Evolutionary conservation across 2,888 invertebrate genomes (phyloP).

Genomic region (Netelia inedita): DNA sequence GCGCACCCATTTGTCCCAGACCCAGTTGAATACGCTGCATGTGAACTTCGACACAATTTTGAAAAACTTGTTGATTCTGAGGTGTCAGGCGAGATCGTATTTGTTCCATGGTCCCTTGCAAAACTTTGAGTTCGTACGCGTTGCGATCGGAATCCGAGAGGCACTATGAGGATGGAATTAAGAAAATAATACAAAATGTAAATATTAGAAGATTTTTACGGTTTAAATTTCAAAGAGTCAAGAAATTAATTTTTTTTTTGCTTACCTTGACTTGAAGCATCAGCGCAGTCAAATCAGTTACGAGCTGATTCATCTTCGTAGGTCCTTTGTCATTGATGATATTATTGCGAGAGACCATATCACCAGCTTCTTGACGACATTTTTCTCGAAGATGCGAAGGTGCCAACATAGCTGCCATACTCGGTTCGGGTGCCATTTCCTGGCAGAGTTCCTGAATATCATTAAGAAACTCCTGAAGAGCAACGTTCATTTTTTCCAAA

Average conservation of each 20-base stretch:
- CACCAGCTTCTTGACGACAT: constrained; percentile 93
- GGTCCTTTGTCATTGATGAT: constrained; percentile 87
- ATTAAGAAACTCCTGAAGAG: constrained; percentile 94
- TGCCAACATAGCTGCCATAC: constrained; percentile 94
- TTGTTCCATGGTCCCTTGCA: constrained; percentile 96
- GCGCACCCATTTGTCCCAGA: constrained; percentile 84
- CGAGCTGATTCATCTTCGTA: constrained; percentile 90
- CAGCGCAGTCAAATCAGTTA: constrained; percentile 95
- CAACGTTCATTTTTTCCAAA: constrained; percentile 95
- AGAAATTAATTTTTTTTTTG: neutral
- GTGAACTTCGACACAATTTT: constrained; percentile 96
- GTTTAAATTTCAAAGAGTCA: no score
- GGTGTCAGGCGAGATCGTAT: constrained; percentile 93
- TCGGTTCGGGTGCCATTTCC: constrained; percentile 95
- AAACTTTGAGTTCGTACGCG: constrained; percentile 95
- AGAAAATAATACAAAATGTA: constrained; percentile 9
- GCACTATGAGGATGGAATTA: constrained; percentile 84
- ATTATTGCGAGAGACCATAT: constrained; percentile 92
- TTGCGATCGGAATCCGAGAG: constrained; percentile 93
- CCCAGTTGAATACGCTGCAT: constrained; percentile 95
- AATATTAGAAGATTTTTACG: neutral
- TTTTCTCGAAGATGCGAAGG: constrained; percentile 95
- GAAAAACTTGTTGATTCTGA: constrained; percentile 91
- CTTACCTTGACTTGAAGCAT: constrained; percentile 93
- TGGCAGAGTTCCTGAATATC: constrained; percentile 94